Percentiles rank a stretch among this genome's conserved stretches.
Evolutionary conservation across 2,113 vertebrate genomes (phyloP).

Genomic region (Podarcis cretensis): DNA sequence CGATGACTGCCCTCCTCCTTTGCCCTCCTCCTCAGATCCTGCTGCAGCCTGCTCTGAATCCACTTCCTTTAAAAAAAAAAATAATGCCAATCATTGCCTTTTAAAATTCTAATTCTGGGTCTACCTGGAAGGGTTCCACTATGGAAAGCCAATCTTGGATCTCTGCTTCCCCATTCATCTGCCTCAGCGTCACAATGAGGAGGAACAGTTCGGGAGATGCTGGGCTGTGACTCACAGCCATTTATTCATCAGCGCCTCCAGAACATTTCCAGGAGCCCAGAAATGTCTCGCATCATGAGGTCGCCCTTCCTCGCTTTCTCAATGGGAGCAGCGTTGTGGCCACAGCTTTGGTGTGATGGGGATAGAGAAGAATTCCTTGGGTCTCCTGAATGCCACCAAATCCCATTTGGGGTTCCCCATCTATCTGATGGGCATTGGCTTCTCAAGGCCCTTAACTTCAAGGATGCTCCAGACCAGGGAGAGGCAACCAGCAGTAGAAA

Average conservation of each 20-base stretch:
- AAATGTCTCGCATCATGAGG: not conserved
- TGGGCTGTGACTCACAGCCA: not conserved
- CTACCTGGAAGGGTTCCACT: too few species aligned
- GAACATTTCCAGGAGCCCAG: not conserved
- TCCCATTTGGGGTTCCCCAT: not conserved
- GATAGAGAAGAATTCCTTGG: too few species aligned
- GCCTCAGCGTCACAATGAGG: not conserved
- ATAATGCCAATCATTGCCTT: not conserved
- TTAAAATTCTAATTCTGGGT: not conserved
- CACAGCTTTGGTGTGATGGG: too few species aligned
- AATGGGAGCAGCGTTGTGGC: not conserved
- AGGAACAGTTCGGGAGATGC: not conserved
- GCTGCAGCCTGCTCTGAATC: not conserved
- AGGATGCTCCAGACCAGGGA: not conserved
- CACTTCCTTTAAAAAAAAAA: too few species aligned
- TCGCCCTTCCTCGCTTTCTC: not conserved
- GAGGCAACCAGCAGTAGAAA: not conserved
- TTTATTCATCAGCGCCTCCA: not conserved
- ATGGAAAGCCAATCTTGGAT: not conserved
- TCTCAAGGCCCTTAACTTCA: too few species aligned
- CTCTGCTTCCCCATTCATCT: accelerated
- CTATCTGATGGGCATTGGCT: too few species aligned
- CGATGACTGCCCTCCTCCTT: not conserved
- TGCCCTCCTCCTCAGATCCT: not conserved
- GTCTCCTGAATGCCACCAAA: not conserved